These are phyloP conservation scores for Lamellibrachia columna DNA, from an alignment of 2,888 invertebrate species.

Conservation along the genomic window DNA sequence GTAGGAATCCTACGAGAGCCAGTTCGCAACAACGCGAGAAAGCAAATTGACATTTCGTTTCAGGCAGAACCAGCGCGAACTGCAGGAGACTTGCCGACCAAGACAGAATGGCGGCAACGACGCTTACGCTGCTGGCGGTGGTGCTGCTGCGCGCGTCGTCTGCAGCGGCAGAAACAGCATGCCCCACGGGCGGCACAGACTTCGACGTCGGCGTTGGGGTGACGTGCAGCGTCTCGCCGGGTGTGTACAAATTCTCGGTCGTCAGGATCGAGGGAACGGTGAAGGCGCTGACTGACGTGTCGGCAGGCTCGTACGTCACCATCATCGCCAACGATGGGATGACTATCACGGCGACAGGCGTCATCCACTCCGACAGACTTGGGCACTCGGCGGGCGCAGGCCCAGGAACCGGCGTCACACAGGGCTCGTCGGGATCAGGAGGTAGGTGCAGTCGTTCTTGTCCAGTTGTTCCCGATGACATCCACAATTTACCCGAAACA, in stretches of 20 bases:
- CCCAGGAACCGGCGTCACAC: slow-evolving; percentile 34
- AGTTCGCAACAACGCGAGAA: background rate
- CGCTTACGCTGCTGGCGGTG: background rate
- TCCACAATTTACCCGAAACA: background rate
- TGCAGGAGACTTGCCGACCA: background rate
- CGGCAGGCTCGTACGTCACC: background rate
- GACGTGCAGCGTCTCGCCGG: background rate
- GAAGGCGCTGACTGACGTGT: background rate
- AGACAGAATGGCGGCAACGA: background rate
- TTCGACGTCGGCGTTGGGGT: background rate
- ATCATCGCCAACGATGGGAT: background rate
- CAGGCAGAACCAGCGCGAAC: background rate
- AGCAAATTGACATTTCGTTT: background rate
- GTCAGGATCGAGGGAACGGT: slow-evolving; percentile 14
- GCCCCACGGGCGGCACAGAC: slow-evolving; percentile 1
- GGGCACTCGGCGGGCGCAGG: slow-evolving; percentile 34
- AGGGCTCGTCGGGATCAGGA: slow-evolving; percentile 35
- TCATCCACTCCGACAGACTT: slow-evolving; percentile 35
- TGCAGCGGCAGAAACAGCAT: background rate
- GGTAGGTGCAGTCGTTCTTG: slow-evolving; percentile 30
- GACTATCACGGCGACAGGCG: slow-evolving; percentile 18
- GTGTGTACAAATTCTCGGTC: background rate
- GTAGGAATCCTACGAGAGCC: background rate
- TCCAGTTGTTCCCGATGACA: background rate
- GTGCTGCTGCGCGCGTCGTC: background rate